These are phyloP conservation scores for Spondyliosoma cantharus DNA, from an alignment of 2,797 vertebrate genomes.

Conservation along the genomic window DNA sequence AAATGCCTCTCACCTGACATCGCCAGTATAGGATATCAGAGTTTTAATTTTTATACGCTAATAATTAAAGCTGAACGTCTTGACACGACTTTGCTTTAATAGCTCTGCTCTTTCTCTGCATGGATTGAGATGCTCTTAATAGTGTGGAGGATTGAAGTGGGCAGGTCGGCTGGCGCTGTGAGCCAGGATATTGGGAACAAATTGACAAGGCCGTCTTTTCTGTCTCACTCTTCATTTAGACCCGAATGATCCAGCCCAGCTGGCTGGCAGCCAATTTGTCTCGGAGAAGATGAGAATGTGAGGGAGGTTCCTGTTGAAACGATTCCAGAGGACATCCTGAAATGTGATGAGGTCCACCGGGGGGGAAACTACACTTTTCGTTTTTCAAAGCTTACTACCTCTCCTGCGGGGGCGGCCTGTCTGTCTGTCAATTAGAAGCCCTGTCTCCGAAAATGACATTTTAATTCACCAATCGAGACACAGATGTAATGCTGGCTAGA, in stretches of 20 bases:
- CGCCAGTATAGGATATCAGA: slow-evolving; percentile 34
- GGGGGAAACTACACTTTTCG: slow-evolving; percentile 24
- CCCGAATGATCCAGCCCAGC: slow-evolving; percentile 74
- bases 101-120: slow-evolving; percentile 61
- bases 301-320: slow-evolving; percentile 71
- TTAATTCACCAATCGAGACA: not conserved
- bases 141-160: slow-evolving; percentile 77
- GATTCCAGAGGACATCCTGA: slow-evolving; percentile 67
- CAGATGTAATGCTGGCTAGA: not conserved
- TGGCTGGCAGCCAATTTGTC: slow-evolving; percentile 86
- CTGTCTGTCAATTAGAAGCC: slow-evolving; percentile 4
- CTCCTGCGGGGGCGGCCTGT: not conserved
- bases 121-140: slow-evolving; percentile 78
- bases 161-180: slow-evolving; percentile 68
- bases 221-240: slow-evolving; percentile 84
- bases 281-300: slow-evolving; percentile 78
- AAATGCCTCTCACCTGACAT: slow-evolving; percentile 56
- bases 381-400: slow-evolving; percentile 20
- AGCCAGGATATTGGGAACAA: slow-evolving; percentile 82
- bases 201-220: slow-evolving; percentile 83
- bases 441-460: not conserved
- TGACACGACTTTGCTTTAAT: slow-evolving; percentile 67
- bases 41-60: slow-evolving; percentile 69
- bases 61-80: slow-evolving; percentile 65
- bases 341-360: slow-evolving; percentile 56